Evolutionary conservation across 2,113 vertebrate genomes (phyloP), one percentile per base, ranked within the genome.

Genomic region (Halcyon malimbica): DNA sequence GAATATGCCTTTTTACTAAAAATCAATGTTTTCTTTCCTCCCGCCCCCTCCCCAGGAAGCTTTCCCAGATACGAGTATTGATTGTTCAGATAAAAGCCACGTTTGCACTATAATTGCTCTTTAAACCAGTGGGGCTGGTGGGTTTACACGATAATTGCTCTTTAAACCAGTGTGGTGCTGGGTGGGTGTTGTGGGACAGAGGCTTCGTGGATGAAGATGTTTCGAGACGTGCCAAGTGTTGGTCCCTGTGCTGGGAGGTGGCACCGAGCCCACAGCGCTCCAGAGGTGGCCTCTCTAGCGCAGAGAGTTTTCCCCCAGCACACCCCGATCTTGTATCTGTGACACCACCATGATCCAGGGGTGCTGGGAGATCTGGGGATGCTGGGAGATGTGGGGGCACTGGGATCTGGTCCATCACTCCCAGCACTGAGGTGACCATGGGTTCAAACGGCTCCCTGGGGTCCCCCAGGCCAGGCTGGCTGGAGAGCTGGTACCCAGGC

Each of bases 1-100:
- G 88, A 94, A 90, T 7, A 95, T 83, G 95, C 95, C 96, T 97
- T 65, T 83, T 83, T 37, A 64, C 94, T 11, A n/a, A 76, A 95
- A 95, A 95, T 91, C 95, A 8, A 85, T 94, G 87, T 4, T 56
- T 57, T 15, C 4, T 78, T 65, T 50, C 70, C 57, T 20, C 21
- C 20, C 35, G 35, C 33, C 13, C 6, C 20, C 6, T 9, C 28
- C 0, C 6, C 77, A 68, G 94, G 70, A 96, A 80, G 59, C 83
- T 87, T 79, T 85, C 65, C 53, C 80, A 64, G 89, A 77, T 93
- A 35, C 17, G 0, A 14, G 3, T 83, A 94, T 94, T 35, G 86
- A 94, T 92, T 44, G 54, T 11, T 9, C 25, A 11, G 87, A 82
- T 92, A 41, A 93, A 76, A 93, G 79, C 87, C 56, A 2, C 3